Base-by-base conservation (phyloP, 1,140 invertebrate species). In the Platyscapa corneri region DNA sequence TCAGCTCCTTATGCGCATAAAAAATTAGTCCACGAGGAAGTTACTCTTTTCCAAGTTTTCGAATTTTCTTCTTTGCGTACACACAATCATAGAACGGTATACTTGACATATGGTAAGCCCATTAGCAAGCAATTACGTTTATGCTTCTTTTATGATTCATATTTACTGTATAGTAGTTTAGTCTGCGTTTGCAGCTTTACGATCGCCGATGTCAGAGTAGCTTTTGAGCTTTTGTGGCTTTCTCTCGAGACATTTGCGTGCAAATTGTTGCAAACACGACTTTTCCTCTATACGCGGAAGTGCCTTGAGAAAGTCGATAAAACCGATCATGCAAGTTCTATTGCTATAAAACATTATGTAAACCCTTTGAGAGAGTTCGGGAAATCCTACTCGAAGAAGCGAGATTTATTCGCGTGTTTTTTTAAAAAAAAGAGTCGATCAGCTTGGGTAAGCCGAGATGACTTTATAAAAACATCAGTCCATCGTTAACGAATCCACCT, bases 61-160 rank as follows among this genome's bases (percentile, higher is more conserved):
- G 18, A 56, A 56, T 56, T 56, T 56, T 20, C 53, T 53, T 46
- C 5, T 12, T 12, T 12, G 49, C 23, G 10, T 60, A 60, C 27
- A 23, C 5, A 60, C 56, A 27, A 60, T 60, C 56, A 27, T 14
- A 23, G 2, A 60, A 23, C 56, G 20, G 56, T 60, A 6, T 6
- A 60, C 56, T 27, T 60, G 23, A 27, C 90, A 90, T 90, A 90
- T 87, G 87, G 86, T 85, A 30, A 39, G 67, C 86, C 88, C 87
- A 91, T 91, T 90, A 90, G 89, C 89, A 90, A 90, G 89, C 87
- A 90, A 90, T 90, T 91, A 91, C 88, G 88, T 88, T 89, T 89
- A 89, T 86, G 87, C 88, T 88, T 88, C 88, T 56, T 70, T 90
- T 90, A 89, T 89, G 89, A 90, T 89, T 90, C 88, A 90, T 90